Conservation (phyloP, 2,797 vertebrate species). For the Geranospiza caerulescens region DNA sequence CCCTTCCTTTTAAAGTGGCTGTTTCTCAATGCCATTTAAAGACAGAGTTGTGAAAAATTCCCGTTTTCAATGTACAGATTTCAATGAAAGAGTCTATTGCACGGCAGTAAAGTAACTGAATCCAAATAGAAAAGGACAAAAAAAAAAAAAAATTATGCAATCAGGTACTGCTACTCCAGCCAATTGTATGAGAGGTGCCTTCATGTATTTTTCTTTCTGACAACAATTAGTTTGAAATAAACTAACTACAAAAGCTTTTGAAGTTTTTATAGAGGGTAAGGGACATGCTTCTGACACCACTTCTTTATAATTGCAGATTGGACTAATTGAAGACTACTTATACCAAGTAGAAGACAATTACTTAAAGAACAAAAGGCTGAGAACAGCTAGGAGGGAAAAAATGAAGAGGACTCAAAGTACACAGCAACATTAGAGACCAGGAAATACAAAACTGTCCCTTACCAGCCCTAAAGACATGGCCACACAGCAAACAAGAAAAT, state of each 20-base stretch:
- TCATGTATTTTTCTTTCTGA: background rate
- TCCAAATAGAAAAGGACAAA: background rate
- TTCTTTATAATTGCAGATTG: conserved; percentile 64
- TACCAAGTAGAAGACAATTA: conserved; percentile 74
- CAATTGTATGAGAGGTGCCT: background rate
- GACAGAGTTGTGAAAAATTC: conserved; percentile 58
- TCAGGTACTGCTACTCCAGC: background rate
- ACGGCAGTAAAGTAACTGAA: conserved; percentile 36
- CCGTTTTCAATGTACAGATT: background rate
- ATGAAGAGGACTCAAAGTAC: conserved; percentile 56
- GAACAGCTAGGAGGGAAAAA: conserved; percentile 54
- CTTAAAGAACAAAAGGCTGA: conserved; percentile 67
- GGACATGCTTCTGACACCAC: background rate
- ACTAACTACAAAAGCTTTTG: background rate
- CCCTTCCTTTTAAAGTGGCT: conserved; percentile 68
- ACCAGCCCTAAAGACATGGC: background rate
- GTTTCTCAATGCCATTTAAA: conserved; percentile 70
- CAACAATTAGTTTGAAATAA: background rate
- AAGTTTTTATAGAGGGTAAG: background rate
- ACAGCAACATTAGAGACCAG: conserved; percentile 16
- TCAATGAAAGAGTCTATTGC: conserved; percentile 52
- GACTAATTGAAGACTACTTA: conserved; percentile 74
- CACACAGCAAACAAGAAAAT: background rate
- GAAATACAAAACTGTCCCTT: background rate
- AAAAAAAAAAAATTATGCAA: background rate